Evolutionary conservation across 2,113 vertebrate species (phyloP), one percentile per base, ranked within the genome.

Genomic region (Phasianus colchicus): DNA sequence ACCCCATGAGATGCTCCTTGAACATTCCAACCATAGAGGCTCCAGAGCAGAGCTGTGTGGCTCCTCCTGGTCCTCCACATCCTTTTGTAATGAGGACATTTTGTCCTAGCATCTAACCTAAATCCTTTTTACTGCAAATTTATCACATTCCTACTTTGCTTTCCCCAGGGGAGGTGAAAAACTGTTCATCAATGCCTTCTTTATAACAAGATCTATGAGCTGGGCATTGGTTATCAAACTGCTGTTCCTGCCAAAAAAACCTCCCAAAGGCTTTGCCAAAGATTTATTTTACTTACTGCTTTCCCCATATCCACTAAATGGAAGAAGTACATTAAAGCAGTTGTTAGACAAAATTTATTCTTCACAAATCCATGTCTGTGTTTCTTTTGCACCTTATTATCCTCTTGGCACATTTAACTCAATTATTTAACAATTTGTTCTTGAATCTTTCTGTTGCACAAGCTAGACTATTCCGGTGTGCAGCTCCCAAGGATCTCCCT

Each of bases 211-310:
- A 80, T 75, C 69, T 91, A 70, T 60, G 69, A 71, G 57, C 50
- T 91, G 92, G 63, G 65, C 92, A 88, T 25, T n/a, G 38, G 67
- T 76, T 84, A 84, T 75, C 88, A 80, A 91, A 70, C 38, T 60
- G 27, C 79, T 91, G 64, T n/a, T 88, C 57, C 64, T 84, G 79
- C 61, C 78, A 71, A 47, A 65, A 57, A 57, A 71, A 91, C 66
- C 43, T 88, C 74, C 69, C 61, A 74, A 45, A 90, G 48, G 47
- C 48, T 90, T 87, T 87, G 55, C 57, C 43, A 55, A 84, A 70
- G 84, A 91, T 91, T 93, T 84, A 80, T 88, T 80, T 80, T 48
- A 65, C 27, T 75, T 71, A 84, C 29, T 80, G 63, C 58, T 81
- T 84, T 84, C 43, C 75, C 63, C 65, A 45, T 55, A 85, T 40